These are phyloP conservation scores for Apteryx mantelli DNA, from an alignment of 2,113 vertebrate genomes.

Conservation along the genomic window DNA sequence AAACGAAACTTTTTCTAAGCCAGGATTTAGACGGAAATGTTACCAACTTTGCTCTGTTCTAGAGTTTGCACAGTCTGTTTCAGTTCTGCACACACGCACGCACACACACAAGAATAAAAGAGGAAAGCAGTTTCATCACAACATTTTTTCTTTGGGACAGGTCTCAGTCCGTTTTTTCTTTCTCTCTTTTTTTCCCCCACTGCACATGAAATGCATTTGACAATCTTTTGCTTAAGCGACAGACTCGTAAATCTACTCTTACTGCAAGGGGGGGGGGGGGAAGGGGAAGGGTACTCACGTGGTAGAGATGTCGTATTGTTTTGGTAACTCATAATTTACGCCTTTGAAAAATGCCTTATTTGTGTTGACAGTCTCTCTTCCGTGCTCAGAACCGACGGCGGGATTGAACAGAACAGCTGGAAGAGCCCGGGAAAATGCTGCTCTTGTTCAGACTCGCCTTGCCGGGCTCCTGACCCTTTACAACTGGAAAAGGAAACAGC, in stretches of 20 bases:
- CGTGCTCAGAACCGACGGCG: constrained; percentile 35
- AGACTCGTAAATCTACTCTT: constrained; percentile 14
- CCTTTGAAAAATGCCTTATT: constrained; percentile 58
- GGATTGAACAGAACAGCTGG: constrained; percentile 36
- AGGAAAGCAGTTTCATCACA: constrained; percentile 23
- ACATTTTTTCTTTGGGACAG: not conserved
- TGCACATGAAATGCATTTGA: not conserved
- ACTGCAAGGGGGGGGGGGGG: not conserved
- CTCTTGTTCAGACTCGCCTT: constrained; percentile 62
- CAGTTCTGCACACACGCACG: not conserved
- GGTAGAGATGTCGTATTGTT: constrained; percentile 27
- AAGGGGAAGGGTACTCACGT: constrained; percentile 71
- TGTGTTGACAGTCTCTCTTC: constrained; percentile 25
- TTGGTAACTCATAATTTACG: constrained; percentile 66
- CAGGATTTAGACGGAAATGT: not conserved
- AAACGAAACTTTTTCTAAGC: constrained; percentile 28
- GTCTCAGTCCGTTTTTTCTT: not conserved
- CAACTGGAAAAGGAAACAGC: constrained; percentile 76
- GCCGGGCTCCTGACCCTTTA: constrained; percentile 65
- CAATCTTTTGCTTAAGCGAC: not conserved
- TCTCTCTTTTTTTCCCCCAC: not conserved
- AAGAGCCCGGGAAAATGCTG: constrained; percentile 65
- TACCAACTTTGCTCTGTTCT: not conserved
- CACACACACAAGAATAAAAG: not conserved
- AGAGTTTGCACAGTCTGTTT: not conserved